Evolutionary conservation across 2,888 invertebrate genomes (phyloP).

Genomic region (Linnaemya vulpina): DNA sequence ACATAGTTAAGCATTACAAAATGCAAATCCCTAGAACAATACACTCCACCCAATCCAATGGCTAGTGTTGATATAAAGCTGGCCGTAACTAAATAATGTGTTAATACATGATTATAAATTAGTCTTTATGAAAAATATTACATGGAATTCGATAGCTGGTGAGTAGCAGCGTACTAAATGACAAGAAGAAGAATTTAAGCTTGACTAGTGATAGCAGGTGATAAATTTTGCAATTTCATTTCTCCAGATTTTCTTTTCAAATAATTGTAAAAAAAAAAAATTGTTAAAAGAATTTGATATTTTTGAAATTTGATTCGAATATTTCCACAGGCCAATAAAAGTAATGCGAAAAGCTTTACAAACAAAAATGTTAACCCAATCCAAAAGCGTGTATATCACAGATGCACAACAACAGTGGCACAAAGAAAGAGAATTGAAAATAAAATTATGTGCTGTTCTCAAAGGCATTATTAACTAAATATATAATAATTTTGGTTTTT

Average conservation of each 20-base stretch:
- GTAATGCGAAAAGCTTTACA: neutral
- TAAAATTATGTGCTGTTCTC: too few species aligned
- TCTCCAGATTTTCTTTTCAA: neutral
- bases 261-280: neutral
- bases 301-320: neutral
- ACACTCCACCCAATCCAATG: conserved; percentile 82
- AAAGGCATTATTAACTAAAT: too few species aligned
- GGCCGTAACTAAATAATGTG: conserved; percentile 77
- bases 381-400: neutral
- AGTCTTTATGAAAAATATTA: conserved; percentile 9
- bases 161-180: neutral
- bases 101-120: conserved; percentile 27
- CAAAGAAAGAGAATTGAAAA: too few species aligned
- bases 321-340: neutral
- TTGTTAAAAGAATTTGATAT: neutral
- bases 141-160: neutral
- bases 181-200: neutral
- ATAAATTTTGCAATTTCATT: neutral
- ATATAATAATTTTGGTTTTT: too few species aligned
- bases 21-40: conserved; percentile 86
- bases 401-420: too few species aligned
- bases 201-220: neutral
- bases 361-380: neutral
- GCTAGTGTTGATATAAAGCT: conserved; percentile 81
- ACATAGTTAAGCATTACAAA: conserved; percentile 85